A percentile compares a stretch with the other conserved stretches of the same genome.
Evolutionary conservation across 2,797 vertebrate species (phyloP).

Genomic region (Cyclopterus lumpus): DNA sequence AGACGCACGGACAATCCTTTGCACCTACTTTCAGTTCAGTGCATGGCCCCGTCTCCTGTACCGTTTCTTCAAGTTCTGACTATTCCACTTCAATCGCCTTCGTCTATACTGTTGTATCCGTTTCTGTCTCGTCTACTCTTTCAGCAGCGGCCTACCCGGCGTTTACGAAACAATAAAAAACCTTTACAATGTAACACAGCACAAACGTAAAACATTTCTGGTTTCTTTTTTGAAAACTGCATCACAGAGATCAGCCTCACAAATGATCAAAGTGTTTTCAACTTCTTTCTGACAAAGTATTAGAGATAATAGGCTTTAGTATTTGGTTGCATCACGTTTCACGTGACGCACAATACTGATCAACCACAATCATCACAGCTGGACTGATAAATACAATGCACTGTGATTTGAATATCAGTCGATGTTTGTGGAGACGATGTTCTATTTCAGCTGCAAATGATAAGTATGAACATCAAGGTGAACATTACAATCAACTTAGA

Average conservation of each 20-base stretch:
- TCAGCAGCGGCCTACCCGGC: slow-evolving; percentile 1
- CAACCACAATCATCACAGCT: neutral
- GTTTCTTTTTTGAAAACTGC: neutral
- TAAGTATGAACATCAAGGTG: neutral
- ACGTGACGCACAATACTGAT: neutral
- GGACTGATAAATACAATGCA: neutral
- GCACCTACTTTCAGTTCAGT: slow-evolving; percentile 33
- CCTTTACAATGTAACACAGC: neutral
- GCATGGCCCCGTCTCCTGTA: slow-evolving; percentile 27
- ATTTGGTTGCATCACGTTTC: neutral
- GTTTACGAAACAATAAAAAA: slow-evolving; percentile 1
- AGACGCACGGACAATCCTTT: slow-evolving; percentile 1
- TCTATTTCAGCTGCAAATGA: neutral
- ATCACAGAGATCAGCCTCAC: neutral
- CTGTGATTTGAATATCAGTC: neutral
- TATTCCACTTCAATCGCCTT: slow-evolving; percentile 31
- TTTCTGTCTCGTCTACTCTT: slow-evolving; percentile 30
- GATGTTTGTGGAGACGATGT: neutral
- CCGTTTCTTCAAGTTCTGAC: slow-evolving; percentile 45
- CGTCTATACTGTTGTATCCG: slow-evolving; percentile 23
- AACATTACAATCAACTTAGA: neutral
- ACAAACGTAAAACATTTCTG: neutral
- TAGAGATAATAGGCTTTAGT: neutral
- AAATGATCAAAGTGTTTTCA: neutral
- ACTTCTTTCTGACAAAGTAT: neutral